phyloP scores from a whole-genome alignment of 1,140 invertebrate species.

The Apis florea region DNA sequence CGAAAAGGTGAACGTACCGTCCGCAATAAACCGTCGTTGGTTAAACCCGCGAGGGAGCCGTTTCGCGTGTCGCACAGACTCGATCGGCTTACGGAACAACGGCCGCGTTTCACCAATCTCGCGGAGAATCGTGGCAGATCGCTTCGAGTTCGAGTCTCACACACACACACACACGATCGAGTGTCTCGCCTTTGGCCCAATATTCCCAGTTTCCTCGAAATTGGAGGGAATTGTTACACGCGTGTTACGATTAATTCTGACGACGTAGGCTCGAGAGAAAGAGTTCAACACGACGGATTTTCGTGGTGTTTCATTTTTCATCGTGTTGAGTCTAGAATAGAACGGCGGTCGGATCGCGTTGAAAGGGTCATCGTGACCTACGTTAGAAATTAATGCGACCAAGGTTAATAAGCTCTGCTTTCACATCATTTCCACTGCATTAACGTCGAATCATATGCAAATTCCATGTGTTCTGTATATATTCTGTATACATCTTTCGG shows the following conservation, averaged over 20 bases:
- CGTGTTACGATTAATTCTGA: neutral
- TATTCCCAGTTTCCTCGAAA: neutral
- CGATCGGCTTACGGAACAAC: conserved; percentile 55
- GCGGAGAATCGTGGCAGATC: too few relatives aligned
- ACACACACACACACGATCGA: too few relatives aligned
- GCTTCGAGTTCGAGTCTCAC: too few relatives aligned
- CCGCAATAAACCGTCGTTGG: conserved; percentile 16
- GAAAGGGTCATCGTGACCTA: neutral
- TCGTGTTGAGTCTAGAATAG: neutral
- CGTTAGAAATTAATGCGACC: neutral
- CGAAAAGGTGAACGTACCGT: conserved; percentile 52
- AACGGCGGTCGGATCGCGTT: neutral
- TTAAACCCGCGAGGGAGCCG: conserved; percentile 1
- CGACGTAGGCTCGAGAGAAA: too few relatives aligned
- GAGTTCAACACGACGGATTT: too few relatives aligned
- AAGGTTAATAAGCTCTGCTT: conserved; percentile 2
- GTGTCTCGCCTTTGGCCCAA: too few relatives aligned
- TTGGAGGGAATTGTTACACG: neutral
- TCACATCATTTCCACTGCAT: neutral
- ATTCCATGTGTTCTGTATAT: conserved; percentile 5
- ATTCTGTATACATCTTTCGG: neutral
- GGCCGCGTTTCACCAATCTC: conserved; percentile 34
- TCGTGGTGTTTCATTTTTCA: neutral
- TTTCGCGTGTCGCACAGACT: conserved; percentile 61
- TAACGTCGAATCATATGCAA: conserved; percentile 15